Percentiles rank a stretch among this genome's conserved stretches.
Evolutionary conservation across 2,888 invertebrate genomes (phyloP).

Genomic region (Spialia ferax): DNA sequence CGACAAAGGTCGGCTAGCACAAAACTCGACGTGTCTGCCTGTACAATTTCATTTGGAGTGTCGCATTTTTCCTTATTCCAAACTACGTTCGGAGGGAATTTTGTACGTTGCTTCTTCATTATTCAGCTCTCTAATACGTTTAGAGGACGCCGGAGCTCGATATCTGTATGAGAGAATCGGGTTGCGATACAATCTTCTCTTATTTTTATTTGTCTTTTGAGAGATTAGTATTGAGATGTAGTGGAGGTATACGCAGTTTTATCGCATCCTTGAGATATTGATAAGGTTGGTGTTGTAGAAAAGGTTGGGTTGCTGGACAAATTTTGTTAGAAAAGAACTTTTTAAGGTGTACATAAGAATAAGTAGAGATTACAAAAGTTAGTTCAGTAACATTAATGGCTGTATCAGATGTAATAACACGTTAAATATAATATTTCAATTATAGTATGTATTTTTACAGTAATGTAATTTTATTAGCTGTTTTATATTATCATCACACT

Average conservation of each 20-base stretch:
- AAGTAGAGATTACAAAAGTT: no score
- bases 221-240: not conserved
- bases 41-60: constrained; percentile 39
- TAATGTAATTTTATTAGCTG: no score
- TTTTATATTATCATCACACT: no score
- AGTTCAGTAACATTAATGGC: no score
- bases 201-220: constrained; percentile 11
- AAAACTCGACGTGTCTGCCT: constrained; percentile 31
- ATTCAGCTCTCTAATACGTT: constrained; percentile 39
- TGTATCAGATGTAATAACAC: no score
- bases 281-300: not conserved
- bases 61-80: constrained; percentile 30
- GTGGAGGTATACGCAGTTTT: not conserved
- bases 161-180: constrained; percentile 34
- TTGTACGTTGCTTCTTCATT: constrained; percentile 33
- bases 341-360: no score
- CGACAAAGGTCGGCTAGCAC: no score
- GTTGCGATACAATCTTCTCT: constrained; percentile 16
- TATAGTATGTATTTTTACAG: no score
- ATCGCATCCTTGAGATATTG: not conserved
- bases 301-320: no score
- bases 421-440: no score
- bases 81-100: constrained; percentile 22
- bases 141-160: constrained; percentile 30
- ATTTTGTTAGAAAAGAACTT: no score